Conservation (phyloP, 1,140 invertebrate genomes). For the Pseudomyrmex flavicornis region DNA sequence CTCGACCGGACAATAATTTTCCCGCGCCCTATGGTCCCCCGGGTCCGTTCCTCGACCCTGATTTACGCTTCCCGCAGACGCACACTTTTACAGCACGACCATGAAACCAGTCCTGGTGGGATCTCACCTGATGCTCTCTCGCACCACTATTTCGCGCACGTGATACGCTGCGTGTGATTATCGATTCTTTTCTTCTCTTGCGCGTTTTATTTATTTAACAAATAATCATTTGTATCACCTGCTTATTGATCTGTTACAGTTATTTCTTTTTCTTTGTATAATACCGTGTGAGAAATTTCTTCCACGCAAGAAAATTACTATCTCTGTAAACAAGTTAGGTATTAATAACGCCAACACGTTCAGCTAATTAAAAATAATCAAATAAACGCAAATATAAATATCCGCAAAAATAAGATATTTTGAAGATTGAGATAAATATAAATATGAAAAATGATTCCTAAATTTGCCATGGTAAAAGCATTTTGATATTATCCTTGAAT, state of each 20-base stretch:
- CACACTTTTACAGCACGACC: slow-evolving; percentile 47
- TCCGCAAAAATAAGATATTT: not conserved
- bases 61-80: slow-evolving; percentile 52
- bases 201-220: slow-evolving; percentile 50
- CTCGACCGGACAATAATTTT: slow-evolving; percentile 42
- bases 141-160: slow-evolving; percentile 32
- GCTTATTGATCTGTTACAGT: not conserved
- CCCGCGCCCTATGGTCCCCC: not conserved
- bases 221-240: slow-evolving; percentile 26
- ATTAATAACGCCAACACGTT: not conserved
- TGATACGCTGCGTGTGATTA: slow-evolving; percentile 39
- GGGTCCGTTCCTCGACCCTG: slow-evolving; percentile 36
- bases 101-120: slow-evolving; percentile 39
- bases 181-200: slow-evolving; percentile 12
- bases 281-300: not conserved
- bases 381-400: slow-evolving; percentile 25
- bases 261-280: slow-evolving; percentile 15
- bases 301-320: slow-evolving; percentile 1
- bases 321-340: slow-evolving; percentile 22
- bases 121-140: slow-evolving; percentile 47
- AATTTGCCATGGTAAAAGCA: no score
- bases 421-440: no score
- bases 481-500: no score
- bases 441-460: no score
- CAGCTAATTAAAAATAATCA: slow-evolving; percentile 31